Conservation (phyloP, 2,888 invertebrate species). For the Formica aserva region DNA sequence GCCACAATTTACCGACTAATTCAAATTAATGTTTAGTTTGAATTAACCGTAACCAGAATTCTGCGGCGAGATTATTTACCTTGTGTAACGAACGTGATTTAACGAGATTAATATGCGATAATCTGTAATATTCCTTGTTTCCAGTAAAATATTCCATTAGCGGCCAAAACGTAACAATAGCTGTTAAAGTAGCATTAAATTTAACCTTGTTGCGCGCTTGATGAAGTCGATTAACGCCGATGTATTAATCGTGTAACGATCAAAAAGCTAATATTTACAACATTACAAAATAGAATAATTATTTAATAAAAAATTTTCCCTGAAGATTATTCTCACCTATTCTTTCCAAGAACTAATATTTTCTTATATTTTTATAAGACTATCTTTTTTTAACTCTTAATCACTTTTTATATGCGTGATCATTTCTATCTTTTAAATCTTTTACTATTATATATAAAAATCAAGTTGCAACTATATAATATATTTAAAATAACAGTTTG, state of each 20-base stretch:
- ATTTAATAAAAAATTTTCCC: not conserved
- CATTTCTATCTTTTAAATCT: not conserved
- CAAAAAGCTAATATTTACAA: not conserved
- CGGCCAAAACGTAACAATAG: slow-evolving; percentile 42
- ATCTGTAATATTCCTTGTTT: slow-evolving; percentile 52
- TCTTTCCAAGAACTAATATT: not conserved
- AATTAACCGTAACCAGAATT: slow-evolving; percentile 33
- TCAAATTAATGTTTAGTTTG: slow-evolving; percentile 29
- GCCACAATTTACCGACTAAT: slow-evolving; percentile 12
- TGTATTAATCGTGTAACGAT: slow-evolving; percentile 31
- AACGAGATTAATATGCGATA: slow-evolving; percentile 51
- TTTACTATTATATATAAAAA: not conserved
- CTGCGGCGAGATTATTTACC: slow-evolving; percentile 47
- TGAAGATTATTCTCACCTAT: not conserved
- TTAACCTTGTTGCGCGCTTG: slow-evolving; percentile 42
- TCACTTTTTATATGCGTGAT: not conserved
- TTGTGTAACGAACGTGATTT: slow-evolving; percentile 43
- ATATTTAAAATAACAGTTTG: not conserved
- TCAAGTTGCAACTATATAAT: not conserved
- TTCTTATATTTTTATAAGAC: not conserved
- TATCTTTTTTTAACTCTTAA: not conserved
- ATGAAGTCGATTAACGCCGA: slow-evolving; percentile 31
- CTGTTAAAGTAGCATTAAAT: slow-evolving; percentile 49
- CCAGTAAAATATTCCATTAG: slow-evolving; percentile 54
- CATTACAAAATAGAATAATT: not conserved